Conservation (phyloP, 2,113 vertebrate species). For the Equus quagga region DNA sequence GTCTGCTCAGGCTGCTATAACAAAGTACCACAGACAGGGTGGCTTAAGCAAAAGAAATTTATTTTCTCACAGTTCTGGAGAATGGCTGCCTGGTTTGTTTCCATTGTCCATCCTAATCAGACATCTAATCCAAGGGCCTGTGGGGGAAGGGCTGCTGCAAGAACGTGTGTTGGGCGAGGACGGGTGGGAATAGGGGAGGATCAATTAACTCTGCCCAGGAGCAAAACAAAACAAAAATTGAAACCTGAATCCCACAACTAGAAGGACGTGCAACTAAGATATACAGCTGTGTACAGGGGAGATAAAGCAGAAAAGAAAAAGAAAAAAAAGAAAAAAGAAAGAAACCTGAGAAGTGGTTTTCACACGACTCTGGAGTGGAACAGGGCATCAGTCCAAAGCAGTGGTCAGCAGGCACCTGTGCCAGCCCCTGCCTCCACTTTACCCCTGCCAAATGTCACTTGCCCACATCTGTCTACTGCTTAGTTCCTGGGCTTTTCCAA, state of each 20-base stretch:
- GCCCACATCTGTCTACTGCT: neutral
- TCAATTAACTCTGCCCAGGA: neutral
- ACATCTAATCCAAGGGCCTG: neutral
- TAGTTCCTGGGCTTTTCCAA: neutral
- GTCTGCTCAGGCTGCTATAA: neutral
- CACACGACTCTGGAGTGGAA: neutral
- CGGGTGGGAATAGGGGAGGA: neutral
- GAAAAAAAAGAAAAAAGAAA: no score
- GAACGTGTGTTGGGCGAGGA: rapidly evolving
- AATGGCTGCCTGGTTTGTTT: no score
- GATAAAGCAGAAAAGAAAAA: no score
- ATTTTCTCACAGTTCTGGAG: neutral
- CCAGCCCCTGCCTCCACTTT: neutral
- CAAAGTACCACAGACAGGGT: neutral
- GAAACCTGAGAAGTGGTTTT: neutral
- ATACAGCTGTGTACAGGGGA: no score
- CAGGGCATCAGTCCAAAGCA: neutral
- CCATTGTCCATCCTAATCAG: neutral
- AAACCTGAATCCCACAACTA: neutral
- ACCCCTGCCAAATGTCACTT: neutral
- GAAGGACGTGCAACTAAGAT: no score
- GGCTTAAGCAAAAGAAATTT: neutral
- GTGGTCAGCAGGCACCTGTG: neutral
- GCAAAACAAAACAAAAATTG: neutral
- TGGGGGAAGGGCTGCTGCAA: neutral